Evolutionary conservation across 2,888 invertebrate species (phyloP).

Genomic region (Choreutis nemorana): DNA sequence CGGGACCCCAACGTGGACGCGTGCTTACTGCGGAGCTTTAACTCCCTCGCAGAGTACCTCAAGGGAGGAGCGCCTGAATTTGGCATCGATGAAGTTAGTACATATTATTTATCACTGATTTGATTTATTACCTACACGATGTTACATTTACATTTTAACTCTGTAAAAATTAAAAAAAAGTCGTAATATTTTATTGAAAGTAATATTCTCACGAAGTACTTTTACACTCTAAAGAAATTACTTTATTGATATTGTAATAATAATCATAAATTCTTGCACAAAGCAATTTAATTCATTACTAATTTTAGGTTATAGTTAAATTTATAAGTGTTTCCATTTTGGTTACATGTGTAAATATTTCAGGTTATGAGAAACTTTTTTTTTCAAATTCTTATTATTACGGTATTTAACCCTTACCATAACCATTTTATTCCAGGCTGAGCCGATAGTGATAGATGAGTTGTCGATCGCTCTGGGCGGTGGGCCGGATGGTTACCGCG

Average conservation of each 20-base stretch:
- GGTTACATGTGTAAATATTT: no score
- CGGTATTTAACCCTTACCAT: neutral
- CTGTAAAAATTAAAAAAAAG: neutral
- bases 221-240: no score
- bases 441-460: slow-evolving; percentile 84
- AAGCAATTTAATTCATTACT: neutral
- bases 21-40: slow-evolving; percentile 78
- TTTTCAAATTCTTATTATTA: no score
- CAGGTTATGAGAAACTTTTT: no score
- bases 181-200: no score
- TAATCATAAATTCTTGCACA: no score
- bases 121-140: no score
- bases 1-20: slow-evolving; percentile 75
- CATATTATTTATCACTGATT: no score
- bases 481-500: slow-evolving; percentile 84
- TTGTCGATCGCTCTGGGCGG: slow-evolving; percentile 80
- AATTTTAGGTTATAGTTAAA: no score
- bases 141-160: neutral
- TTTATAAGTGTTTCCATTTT: no score
- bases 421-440: slow-evolving; percentile 59
- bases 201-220: no score
- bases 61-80: slow-evolving; percentile 78
- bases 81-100: slow-evolving; percentile 69
- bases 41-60: slow-evolving; percentile 75
- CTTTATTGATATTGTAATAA: no score